Conservation (phyloP, 2,113 vertebrate genomes). For the Microtus richardsoni region DNA sequence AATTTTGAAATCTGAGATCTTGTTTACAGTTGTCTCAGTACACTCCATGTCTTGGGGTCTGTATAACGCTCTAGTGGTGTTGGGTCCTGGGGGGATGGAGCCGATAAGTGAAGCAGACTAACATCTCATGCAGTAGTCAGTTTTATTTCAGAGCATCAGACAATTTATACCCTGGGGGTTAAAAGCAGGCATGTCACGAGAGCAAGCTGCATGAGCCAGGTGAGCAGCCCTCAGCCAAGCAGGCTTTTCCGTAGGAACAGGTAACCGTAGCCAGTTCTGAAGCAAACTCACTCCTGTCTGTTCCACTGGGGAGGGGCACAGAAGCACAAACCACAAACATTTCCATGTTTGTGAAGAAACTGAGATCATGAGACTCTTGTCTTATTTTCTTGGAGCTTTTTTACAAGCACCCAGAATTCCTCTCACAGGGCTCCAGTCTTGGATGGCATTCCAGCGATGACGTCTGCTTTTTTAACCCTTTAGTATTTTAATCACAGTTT, state of each 20-base stretch:
- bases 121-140: accelerated
- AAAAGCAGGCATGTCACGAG: not conserved
- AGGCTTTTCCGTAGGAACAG: not conserved
- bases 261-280: not conserved
- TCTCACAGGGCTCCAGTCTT: not conserved
- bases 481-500: conserved; percentile 5
- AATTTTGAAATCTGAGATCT: not conserved
- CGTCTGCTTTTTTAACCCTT: not conserved
- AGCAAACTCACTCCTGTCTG: not conserved
- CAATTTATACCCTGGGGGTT: not conserved
- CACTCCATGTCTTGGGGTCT: not conserved
- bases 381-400: not conserved
- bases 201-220: not conserved
- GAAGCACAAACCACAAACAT: too few relatives aligned
- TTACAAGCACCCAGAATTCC: not conserved
- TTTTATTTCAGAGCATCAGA: not conserved
- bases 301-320: not conserved
- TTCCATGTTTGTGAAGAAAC: not conserved
- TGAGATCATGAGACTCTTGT: not conserved
- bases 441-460: not conserved
- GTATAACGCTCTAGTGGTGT: too few relatives aligned
- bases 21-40: not conserved
- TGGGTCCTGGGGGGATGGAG: too few relatives aligned
- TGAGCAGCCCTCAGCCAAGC: not conserved
- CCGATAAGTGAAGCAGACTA: not conserved